Base-by-base conservation (phyloP, 2,113 vertebrate genomes). In the Cyprinodon tularosa region DNA sequence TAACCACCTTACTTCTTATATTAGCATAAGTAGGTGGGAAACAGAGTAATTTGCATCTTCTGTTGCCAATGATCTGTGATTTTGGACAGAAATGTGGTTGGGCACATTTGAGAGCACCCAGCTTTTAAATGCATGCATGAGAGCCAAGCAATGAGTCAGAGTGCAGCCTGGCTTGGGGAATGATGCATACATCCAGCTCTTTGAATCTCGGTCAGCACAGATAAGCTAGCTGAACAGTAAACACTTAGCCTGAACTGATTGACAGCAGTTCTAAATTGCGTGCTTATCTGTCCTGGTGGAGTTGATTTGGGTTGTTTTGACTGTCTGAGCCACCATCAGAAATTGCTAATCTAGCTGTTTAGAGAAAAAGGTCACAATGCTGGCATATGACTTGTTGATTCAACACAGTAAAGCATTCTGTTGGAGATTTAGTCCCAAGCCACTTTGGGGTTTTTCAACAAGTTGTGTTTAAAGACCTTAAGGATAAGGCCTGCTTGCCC, bases 61-160 rank as follows among this genome's bases (percentile, higher is more conserved):
- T 37, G 10, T 36, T 20, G 68, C 64, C 37, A 36, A 14, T 62
- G 29, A 66, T 60, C 50, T 48, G 36, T 13, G 20, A 61, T 29
- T 62, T 57, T 68, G 70, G 70, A 78, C 29, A 29, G 70, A 78
- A 67, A 62, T 60, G 37, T 13, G 60, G 2, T 6, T 10, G 42
- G 4, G 10, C 40, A 66, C 37, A 48, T 71, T 44, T 40, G 69
- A 42, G 45, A 69, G 59, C 59, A 20, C 70, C 72, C 45, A 11
- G 20, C 17, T 40, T 68, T 67, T 57, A 45, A 22, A 29, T 57
- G 47, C 40, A 59, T 66, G 29, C 29, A 45, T 57, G 71, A 62
- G 39, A 63, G 66, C 66, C 71, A 29, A 47, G 39, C 48, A 9
- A 4, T 79, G 77, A 74, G 72, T 74, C 61, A 80, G 22, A 20